phyloP scores from a whole-genome alignment of 2,113 vertebrate species.

The Nerophis lumbriciformis region DNA sequence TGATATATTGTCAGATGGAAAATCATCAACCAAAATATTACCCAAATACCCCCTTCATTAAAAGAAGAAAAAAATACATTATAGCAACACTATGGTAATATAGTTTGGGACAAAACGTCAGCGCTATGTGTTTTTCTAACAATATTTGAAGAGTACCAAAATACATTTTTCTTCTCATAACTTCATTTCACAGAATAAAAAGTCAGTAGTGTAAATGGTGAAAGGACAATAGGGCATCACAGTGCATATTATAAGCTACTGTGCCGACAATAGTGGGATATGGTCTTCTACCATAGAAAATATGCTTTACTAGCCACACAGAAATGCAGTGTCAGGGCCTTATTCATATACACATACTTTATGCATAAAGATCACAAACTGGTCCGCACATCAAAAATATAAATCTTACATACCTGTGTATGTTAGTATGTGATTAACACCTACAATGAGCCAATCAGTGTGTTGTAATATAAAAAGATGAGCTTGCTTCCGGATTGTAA shows the following conservation, averaged over 20 bases:
- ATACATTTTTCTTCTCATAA: constrained; percentile 86
- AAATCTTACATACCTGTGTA: constrained; percentile 46
- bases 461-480: constrained; percentile 52
- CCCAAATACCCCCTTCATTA: constrained; percentile 61
- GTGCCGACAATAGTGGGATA: constrained; percentile 63
- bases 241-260: constrained; percentile 67
- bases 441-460: constrained; percentile 56
- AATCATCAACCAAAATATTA: constrained; percentile 72
- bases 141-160: constrained; percentile 74
- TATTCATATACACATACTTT: constrained; percentile 58
- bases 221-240: constrained; percentile 60
- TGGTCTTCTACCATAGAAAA: constrained; percentile 59
- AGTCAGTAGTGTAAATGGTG: constrained; percentile 50
- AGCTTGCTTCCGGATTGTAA: constrained; percentile 38
- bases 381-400: constrained; percentile 62
- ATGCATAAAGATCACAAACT: constrained; percentile 64
- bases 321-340: constrained; percentile 56
- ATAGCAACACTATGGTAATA: constrained; percentile 89
- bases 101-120: constrained; percentile 81
- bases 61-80: constrained; percentile 69
- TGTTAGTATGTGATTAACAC: constrained; percentile 49
- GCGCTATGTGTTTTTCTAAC: constrained; percentile 66
- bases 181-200: constrained; percentile 63
- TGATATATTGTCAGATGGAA: constrained; percentile 85
- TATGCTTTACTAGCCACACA: constrained; percentile 56